These are phyloP conservation scores for Styela plicata DNA, from an alignment of 23 tunicate species.

Conservation along the genomic window DNA sequence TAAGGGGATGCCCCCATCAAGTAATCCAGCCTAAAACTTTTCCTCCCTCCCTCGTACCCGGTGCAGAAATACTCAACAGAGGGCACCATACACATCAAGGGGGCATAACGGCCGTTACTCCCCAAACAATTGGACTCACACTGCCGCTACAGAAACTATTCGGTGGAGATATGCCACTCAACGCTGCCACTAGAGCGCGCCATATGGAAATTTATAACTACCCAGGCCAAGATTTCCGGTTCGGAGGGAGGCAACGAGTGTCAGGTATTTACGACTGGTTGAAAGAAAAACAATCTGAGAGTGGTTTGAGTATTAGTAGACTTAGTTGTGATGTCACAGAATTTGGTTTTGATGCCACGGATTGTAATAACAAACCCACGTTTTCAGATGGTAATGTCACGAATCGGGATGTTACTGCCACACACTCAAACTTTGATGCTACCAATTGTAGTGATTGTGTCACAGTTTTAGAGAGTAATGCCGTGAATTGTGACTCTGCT, in stretches of 20 bases:
- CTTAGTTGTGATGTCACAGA: not conserved
- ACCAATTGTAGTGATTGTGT: too few relatives aligned
- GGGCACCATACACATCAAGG: constrained; percentile 36
- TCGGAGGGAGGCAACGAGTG: constrained; percentile 34
- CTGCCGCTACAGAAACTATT: constrained; percentile 68
- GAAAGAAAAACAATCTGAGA: constrained; percentile 42
- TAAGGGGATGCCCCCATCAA: constrained; percentile 26
- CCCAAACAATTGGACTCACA: constrained; percentile 72
- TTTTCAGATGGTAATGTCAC: not conserved
- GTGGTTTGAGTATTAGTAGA: constrained; percentile 39
- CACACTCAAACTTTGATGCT: too few relatives aligned
- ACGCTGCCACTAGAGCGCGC: not conserved
- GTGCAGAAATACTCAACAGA: constrained; percentile 43
- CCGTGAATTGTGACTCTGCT: not conserved
- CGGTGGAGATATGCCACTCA: constrained; percentile 29
- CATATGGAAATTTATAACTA: constrained; percentile 29
- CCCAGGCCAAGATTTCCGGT: constrained; percentile 42
- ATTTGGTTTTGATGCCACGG: constrained; percentile 6
- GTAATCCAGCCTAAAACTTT: constrained; percentile 74
- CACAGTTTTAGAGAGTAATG: not conserved
- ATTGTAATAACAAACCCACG: not conserved
- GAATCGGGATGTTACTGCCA: not conserved
- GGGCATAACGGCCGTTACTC: constrained; percentile 63
- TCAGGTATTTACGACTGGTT: constrained; percentile 92
- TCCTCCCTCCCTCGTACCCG: constrained; percentile 67